Percentiles rank a stretch among this genome's conserved stretches.
Conservation (phyloP, 2,888 invertebrate species). For the Drosophila merina region DNA sequence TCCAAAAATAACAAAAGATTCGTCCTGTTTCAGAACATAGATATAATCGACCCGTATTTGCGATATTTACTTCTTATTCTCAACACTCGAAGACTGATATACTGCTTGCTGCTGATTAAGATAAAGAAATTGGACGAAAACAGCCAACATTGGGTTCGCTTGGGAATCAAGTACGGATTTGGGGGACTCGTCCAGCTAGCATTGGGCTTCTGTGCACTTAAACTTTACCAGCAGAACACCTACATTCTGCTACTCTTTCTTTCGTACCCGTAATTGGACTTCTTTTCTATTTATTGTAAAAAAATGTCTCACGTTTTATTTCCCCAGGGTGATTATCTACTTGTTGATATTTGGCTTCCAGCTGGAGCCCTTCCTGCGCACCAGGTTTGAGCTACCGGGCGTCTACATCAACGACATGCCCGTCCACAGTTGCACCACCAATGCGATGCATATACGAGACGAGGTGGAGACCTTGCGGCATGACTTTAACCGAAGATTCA, state of each 20-base stretch:
- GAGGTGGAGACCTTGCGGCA: slow-evolving; percentile 93
- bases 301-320: not conserved
- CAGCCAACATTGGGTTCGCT: slow-evolving; percentile 60
- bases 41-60: slow-evolving; percentile 95
- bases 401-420: slow-evolving; percentile 86
- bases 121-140: slow-evolving; percentile 84
- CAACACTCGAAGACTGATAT: slow-evolving; percentile 91
- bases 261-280: slow-evolving; percentile 93
- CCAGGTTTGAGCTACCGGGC: slow-evolving; percentile 82
- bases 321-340: slow-evolving; percentile 89
- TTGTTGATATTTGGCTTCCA: slow-evolving; percentile 92
- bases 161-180: slow-evolving; percentile 83
- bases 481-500: slow-evolving; percentile 95
- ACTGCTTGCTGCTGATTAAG: slow-evolving; percentile 85
- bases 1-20: not conserved
- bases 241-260: slow-evolving; percentile 92
- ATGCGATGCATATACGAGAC: slow-evolving; percentile 89
- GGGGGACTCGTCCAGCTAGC: slow-evolving; percentile 86
- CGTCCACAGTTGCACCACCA: slow-evolving; percentile 91
- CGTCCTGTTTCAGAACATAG: slow-evolving; percentile 90
- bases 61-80: slow-evolving; percentile 93
- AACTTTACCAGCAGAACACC: slow-evolving; percentile 90
- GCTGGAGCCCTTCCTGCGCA: slow-evolving; percentile 90
- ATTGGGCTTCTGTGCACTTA: slow-evolving; percentile 88
- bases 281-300: too few species aligned